These are phyloP conservation scores for Cylloceria caligata DNA, from an alignment of 2,888 invertebrate genomes.

Conservation along the genomic window DNA sequence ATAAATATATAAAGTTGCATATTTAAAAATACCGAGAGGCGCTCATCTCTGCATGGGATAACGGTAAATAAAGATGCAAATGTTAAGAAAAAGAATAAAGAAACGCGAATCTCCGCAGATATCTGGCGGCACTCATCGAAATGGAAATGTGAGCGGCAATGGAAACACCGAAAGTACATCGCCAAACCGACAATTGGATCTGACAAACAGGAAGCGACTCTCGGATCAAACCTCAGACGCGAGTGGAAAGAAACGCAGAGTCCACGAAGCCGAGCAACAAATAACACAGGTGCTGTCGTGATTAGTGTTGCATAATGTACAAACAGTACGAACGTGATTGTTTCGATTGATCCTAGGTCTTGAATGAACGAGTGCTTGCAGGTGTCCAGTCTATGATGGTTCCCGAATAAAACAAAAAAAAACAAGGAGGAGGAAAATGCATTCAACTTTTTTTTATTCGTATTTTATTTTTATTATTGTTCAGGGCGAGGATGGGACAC, in stretches of 20 bases:
- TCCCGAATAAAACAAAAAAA: constrained; percentile 44
- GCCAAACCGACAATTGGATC: constrained; percentile 74
- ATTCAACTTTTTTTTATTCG: constrained; percentile 4
- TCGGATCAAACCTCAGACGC: constrained; percentile 76
- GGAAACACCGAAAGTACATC: constrained; percentile 76
- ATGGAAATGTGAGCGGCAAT: constrained; percentile 76
- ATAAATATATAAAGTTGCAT: neutral
- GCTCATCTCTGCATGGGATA: constrained; percentile 12
- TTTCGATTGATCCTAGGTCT: constrained; percentile 52
- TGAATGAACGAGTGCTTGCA: constrained; percentile 46
- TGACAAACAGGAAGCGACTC: constrained; percentile 72
- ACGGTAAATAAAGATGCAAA: neutral
- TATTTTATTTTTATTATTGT: constrained; percentile 51
- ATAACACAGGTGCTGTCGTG: constrained; percentile 73
- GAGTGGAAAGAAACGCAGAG: constrained; percentile 74
- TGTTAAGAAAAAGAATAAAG: constrained; percentile 21
- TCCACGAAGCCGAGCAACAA: constrained; percentile 73
- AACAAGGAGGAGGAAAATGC: no score
- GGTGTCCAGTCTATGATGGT: constrained; percentile 51
- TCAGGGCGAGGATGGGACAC: constrained; percentile 78
- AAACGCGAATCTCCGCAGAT: constrained; percentile 67
- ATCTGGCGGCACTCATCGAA: constrained; percentile 76
- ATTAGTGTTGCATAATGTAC: constrained; percentile 2
- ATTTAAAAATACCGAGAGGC: constrained; percentile 10
- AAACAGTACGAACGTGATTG: constrained; percentile 18